These are phyloP conservation scores for Silurus aristotelis DNA, from an alignment of 2,797 vertebrate genomes.

Conservation along the genomic window DNA sequence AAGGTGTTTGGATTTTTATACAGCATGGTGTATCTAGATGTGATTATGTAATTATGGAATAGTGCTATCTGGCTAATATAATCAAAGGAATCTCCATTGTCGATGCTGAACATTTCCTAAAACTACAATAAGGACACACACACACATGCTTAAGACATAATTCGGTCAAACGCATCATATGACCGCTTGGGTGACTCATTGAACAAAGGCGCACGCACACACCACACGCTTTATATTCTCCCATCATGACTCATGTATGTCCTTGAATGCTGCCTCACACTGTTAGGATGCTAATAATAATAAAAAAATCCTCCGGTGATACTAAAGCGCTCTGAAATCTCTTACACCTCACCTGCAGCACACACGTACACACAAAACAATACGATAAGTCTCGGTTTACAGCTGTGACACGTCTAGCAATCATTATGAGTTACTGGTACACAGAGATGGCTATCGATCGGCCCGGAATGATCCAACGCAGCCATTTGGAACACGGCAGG, in stretches of 20 bases:
- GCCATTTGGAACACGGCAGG: background rate
- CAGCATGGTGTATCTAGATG: background rate
- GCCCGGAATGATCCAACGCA: background rate
- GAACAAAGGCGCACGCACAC: background rate
- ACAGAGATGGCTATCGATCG: background rate
- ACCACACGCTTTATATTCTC: background rate
- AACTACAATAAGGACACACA: too few species aligned
- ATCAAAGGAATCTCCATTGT: too few species aligned
- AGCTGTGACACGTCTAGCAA: background rate
- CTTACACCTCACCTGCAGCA: background rate
- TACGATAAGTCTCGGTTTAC: too few species aligned
- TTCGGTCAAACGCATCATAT: background rate
- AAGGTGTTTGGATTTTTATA: background rate
- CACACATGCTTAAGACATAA: too few species aligned
- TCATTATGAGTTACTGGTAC: background rate
- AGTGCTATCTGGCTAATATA: background rate
- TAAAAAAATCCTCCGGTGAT: background rate
- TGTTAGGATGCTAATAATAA: conserved; percentile 5
- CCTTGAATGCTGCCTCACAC: conserved; percentile 16
- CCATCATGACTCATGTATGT: conserved; percentile 17
- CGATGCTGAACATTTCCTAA: too few species aligned
- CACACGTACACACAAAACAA: background rate
- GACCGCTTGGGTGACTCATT: background rate
- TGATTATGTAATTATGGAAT: background rate
- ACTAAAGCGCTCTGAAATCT: background rate